Percentiles rank a stretch among this genome's conserved stretches.
Evolutionary conservation across 92 coral and sea anemone genomes (phyloP).

Genomic region (Porites evermanni): DNA sequence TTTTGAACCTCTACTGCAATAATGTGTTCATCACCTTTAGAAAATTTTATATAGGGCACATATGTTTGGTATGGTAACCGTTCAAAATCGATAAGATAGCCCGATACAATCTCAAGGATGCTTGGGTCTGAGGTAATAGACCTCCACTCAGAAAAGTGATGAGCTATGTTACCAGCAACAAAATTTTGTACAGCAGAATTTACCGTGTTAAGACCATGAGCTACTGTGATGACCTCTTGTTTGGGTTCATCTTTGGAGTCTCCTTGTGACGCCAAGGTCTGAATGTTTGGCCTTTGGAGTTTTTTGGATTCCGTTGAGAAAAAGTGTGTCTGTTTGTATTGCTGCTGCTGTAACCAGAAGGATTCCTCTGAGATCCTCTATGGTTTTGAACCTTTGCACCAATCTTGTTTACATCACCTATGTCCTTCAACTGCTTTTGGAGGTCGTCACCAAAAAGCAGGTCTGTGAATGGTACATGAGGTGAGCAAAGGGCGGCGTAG

Average conservation of each 20-base stretch:
- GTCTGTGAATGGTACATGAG: conserved; percentile 60
- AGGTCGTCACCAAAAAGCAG: conserved; percentile 12
- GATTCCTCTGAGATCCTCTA: conserved; percentile 13
- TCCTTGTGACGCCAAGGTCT: conserved; percentile 55
- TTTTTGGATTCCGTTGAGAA: conserved; percentile 43
- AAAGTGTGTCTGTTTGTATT: neutral
- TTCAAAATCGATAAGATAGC: conserved; percentile 34
- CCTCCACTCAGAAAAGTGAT: conserved; percentile 41
- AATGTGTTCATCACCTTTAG: conserved; percentile 10
- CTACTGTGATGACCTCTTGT: conserved; percentile 28
- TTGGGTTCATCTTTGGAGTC: conserved; percentile 23
- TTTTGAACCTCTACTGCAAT: neutral
- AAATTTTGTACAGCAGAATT: conserved; percentile 23
- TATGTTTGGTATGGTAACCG: conserved; percentile 34
- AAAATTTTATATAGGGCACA: conserved; percentile 9
- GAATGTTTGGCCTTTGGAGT: conserved; percentile 55
- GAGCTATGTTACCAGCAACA: conserved; percentile 62
- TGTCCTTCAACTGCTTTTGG: conserved; percentile 76
- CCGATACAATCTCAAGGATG: conserved; percentile 59
- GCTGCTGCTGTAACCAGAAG: conserved; percentile 11
- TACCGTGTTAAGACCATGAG: conserved; percentile 5
- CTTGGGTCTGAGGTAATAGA: conserved; percentile 57
- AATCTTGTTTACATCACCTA: conserved; percentile 21
- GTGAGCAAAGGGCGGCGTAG: conserved; percentile 53
- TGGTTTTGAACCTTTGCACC: conserved; percentile 8